phyloP scores from a whole-genome alignment of 92 coral and sea anemone species.

The Umimayanthus kanabou region DNA sequence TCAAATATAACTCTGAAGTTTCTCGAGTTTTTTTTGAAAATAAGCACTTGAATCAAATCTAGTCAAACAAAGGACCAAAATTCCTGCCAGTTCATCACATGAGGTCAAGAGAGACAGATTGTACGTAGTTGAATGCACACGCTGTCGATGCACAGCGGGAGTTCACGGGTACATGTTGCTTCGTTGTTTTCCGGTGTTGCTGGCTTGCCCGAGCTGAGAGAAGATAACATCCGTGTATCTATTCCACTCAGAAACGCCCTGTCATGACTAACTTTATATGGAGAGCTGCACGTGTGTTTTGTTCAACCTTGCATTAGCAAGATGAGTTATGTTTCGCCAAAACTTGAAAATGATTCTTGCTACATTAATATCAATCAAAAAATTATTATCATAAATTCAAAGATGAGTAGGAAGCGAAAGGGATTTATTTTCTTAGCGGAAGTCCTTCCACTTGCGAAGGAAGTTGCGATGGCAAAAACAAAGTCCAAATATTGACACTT shows the following conservation, averaged over 20 bases:
- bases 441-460: neutral
- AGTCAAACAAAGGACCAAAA: neutral
- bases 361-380: too few species aligned
- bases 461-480: neutral
- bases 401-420: neutral
- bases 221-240: neutral
- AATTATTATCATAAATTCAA: too few species aligned
- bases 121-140: neutral
- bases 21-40: too few species aligned
- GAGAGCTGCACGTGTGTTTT: neutral
- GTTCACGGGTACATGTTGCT: neutral
- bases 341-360: neutral
- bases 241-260: neutral
- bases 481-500: neutral
- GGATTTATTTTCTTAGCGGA: neutral
- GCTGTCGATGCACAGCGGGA: neutral
- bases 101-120: constrained; percentile 3
- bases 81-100: neutral
- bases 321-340: neutral
- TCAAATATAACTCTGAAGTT: neutral
- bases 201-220: neutral
- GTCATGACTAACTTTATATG: neutral
- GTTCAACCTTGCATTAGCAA: too few species aligned
- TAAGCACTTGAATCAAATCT: neutral
- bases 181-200: constrained; percentile 18